A percentile compares a stretch with the other conserved stretches of the same genome.
phyloP scores from a whole-genome alignment of 2,113 vertebrate genomes.

The Chelonoidis abingdonii region DNA sequence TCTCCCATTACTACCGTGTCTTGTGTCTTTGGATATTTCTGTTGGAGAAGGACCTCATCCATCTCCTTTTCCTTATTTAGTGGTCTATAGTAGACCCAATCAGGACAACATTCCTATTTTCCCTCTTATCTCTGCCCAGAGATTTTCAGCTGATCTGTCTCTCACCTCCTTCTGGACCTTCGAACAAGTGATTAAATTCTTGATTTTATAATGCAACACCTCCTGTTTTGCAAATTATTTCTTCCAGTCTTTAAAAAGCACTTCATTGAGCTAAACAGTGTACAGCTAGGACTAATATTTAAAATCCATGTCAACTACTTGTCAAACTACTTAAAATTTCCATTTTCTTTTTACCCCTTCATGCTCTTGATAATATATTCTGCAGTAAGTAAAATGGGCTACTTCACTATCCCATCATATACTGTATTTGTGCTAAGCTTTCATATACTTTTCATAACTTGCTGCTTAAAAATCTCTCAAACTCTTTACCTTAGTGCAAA shows the following conservation, averaged over 20 bases:
- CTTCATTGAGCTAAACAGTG: not conserved
- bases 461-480: conserved; percentile 20
- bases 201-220: no score
- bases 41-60: not conserved
- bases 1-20: not conserved
- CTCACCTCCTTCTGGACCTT: not conserved
- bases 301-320: conserved; percentile 32
- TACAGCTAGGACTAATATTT: conserved; percentile 10
- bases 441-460: conserved; percentile 9
- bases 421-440: conserved; percentile 37
- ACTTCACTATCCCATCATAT: not conserved
- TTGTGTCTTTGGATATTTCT: not conserved
- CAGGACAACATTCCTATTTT: not conserved
- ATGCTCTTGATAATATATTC: conserved; percentile 14
- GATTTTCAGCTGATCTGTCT: not conserved
- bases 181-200: not conserved
- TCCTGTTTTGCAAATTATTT: conserved; percentile 28
- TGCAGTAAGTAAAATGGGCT: conserved; percentile 28
- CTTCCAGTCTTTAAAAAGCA: not conserved
- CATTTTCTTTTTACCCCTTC: not conserved
- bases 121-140: not conserved
- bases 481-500: conserved; percentile 30
- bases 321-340: conserved; percentile 18
- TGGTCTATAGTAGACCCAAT: not conserved
- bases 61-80: not conserved